Evolutionary conservation across 2,797 vertebrate species (phyloP).

Genomic region (Limosa lapponica): DNA sequence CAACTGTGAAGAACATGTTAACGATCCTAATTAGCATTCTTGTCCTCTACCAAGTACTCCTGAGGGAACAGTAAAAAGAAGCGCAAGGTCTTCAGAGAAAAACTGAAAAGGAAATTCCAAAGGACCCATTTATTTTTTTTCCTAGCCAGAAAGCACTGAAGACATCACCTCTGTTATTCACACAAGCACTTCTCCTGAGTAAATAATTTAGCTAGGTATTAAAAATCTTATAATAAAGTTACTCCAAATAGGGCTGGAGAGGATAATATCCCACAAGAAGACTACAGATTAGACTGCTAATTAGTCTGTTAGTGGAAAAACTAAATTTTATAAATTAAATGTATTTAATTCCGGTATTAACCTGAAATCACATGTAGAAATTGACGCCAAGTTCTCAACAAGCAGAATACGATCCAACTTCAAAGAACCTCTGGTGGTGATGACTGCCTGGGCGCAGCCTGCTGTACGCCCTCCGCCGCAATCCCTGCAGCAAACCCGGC

Average conservation of each 20-base stretch:
- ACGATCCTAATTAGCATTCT: not conserved
- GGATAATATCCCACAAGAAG: not conserved
- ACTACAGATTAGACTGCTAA: not conserved
- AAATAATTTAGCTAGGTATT: not conserved
- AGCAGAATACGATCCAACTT: not conserved
- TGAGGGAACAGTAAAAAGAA: not conserved
- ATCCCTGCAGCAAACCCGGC: not conserved
- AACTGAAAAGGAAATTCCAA: not conserved
- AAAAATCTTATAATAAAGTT: not conserved
- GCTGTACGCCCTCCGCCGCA: not conserved
- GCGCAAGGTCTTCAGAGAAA: not conserved
- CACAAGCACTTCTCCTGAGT: not conserved
- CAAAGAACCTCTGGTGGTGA: rapidly evolving
- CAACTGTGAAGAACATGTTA: not conserved
- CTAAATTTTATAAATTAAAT: not conserved
- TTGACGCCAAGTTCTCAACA: not conserved
- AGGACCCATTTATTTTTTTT: not conserved
- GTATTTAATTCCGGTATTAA: not conserved
- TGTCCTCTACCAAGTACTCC: not conserved
- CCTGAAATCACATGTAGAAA: not conserved
- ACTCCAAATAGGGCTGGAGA: not conserved
- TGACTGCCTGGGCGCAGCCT: not conserved
- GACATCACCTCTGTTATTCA: not conserved
- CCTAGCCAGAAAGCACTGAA: not conserved
- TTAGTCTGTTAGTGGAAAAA: not conserved